Conservation (phyloP, 2,888 invertebrate genomes). For the Hermaeophaga mercurialis region DNA sequence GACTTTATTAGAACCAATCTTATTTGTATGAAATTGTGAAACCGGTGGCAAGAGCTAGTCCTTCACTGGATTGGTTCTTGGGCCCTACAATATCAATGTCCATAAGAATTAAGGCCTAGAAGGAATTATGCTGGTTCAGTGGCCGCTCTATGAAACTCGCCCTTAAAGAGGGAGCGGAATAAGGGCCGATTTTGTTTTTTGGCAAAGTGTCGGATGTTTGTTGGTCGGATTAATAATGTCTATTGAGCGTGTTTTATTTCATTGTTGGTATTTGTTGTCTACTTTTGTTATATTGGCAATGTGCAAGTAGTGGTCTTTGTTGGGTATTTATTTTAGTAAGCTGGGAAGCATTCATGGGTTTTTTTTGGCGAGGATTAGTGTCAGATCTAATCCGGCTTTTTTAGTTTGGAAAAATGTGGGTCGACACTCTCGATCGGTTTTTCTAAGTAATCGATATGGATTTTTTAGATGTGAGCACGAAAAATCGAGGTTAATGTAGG, state of each 20-base stretch:
- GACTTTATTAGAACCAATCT: no score
- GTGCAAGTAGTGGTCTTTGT: conserved; percentile 58
- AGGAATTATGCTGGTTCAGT: conserved; percentile 54
- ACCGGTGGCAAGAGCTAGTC: background rate
- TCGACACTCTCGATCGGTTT: conserved; percentile 25
- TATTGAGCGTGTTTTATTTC: conserved; percentile 60
- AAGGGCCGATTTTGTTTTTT: conserved; percentile 37
- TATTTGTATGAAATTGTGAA: no score
- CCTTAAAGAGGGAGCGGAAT: conserved; percentile 24
- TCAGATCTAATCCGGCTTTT: conserved; percentile 52
- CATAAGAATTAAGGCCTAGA: conserved; percentile 56
- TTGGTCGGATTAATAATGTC: conserved; percentile 57
- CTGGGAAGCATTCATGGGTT: conserved; percentile 56
- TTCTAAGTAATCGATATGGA: conserved; percentile 21
- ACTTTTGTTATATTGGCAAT: conserved; percentile 57
- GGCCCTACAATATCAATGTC: conserved; percentile 53
- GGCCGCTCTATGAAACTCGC: conserved; percentile 35
- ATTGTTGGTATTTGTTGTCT: conserved; percentile 59
- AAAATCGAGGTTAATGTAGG: conserved; percentile 10
- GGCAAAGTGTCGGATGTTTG: conserved; percentile 54
- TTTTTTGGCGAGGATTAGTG: conserved; percentile 53
- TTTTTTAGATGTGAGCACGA: conserved; percentile 5
- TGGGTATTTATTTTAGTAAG: conserved; percentile 59
- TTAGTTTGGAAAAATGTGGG: conserved; percentile 28
- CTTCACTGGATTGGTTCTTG: conserved; percentile 36